phyloP scores from a whole-genome alignment of 2,888 invertebrate species.

The Aporophyla nigra region DNA sequence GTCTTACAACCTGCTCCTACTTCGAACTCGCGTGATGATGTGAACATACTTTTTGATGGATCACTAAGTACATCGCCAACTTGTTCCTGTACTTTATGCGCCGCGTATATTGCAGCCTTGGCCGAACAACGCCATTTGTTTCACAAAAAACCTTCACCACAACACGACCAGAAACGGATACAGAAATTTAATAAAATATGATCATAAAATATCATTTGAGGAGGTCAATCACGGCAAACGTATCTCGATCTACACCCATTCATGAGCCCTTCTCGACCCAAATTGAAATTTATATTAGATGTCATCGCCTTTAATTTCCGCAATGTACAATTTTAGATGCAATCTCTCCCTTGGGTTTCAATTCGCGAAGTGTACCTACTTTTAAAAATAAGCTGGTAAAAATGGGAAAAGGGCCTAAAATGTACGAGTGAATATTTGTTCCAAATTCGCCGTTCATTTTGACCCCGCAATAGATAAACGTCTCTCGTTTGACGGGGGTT shows the following conservation, averaged over 20 bases:
- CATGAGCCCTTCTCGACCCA: constrained; percentile 81
- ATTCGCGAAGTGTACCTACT: constrained; percentile 72
- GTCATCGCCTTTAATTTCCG: constrained; percentile 87
- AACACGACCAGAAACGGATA: constrained; percentile 27
- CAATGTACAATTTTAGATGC: constrained; percentile 87
- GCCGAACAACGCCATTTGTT: constrained; percentile 8
- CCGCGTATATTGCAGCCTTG: constrained; percentile 19
- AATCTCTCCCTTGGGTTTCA: constrained; percentile 84
- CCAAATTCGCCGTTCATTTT: constrained; percentile 71
- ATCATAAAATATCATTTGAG: constrained; percentile 62
- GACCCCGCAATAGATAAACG: constrained; percentile 75
- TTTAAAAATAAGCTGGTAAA: constrained; percentile 62
- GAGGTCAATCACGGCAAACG: constrained; percentile 69
- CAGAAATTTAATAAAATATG: constrained; percentile 56
- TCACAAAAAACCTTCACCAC: constrained; percentile 12
- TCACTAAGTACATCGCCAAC: constrained; percentile 69
- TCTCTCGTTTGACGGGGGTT: constrained; percentile 75
- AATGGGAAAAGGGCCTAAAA: constrained; percentile 58
- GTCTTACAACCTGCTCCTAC: constrained; percentile 74
- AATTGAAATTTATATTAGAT: constrained; percentile 88
- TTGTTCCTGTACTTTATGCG: constrained; percentile 53
- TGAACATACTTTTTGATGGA: constrained; percentile 73
- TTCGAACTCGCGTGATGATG: constrained; percentile 69
- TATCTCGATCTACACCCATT: constrained; percentile 75
- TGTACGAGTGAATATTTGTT: constrained; percentile 69